phyloP scores from a whole-genome alignment of 1,140 invertebrate genomes.

The Liolophura sinensis region DNA sequence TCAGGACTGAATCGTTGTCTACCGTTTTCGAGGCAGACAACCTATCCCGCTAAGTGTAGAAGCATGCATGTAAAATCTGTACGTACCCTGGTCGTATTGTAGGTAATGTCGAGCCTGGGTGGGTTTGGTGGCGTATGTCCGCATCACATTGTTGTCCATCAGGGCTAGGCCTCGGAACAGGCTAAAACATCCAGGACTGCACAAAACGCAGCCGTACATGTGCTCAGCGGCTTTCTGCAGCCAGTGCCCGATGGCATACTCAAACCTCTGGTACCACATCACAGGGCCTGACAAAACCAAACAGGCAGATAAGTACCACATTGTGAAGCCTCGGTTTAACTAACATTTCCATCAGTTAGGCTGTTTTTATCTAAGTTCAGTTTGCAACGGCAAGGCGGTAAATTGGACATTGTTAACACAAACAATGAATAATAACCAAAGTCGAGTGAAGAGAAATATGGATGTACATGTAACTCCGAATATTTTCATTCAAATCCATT shows the following conservation, averaged over 20 bases:
- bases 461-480: no score
- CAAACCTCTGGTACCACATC: constrained; percentile 77
- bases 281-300: constrained; percentile 72
- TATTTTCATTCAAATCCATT: no score
- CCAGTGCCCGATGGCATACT: constrained; percentile 71
- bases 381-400: no score
- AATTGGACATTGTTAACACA: no score
- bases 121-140: constrained; percentile 76
- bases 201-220: constrained; percentile 69
- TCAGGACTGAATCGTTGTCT: not conserved
- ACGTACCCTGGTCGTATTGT: constrained; percentile 65
- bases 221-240: constrained; percentile 71
- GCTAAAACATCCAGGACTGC: constrained; percentile 94
- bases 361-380: no score
- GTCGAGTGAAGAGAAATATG: no score
- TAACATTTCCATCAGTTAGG: no score
- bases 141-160: constrained; percentile 99
- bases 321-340: no score
- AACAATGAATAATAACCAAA: no score
- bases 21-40: not conserved
- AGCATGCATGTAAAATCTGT: not conserved
- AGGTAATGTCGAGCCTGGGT: constrained; percentile 63
- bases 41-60: not conserved
- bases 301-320: no score
- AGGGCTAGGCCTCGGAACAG: constrained; percentile 88